Evolutionary conservation across 1,140 invertebrate genomes (phyloP), one percentile per base, ranked within the genome.

Genomic region (Drosophila obscura): DNA sequence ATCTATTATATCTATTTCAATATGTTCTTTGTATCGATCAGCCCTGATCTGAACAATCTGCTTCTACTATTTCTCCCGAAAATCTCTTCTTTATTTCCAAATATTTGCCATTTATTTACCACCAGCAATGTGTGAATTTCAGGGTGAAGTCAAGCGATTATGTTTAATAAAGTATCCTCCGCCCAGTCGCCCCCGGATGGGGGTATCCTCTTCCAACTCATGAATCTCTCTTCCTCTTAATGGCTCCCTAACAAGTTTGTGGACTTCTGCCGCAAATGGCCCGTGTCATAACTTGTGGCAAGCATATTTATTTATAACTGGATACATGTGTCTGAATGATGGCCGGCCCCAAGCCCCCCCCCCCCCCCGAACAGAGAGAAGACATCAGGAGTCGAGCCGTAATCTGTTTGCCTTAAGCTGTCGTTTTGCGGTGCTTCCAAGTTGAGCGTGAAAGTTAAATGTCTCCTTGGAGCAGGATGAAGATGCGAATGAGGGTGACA

Each of bases 221-320:
- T 44, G 55, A 22, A 11, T 8, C 58, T 53, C 13, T 41, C 24
- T 39, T 48, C 24, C 61, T 61, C 65, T 78, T 78, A 57, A 68
- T 71, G 59, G 66, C 71, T 5, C 5, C 59, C 50, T 79, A 78
- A 79, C 77, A 56, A 73, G 77, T 62, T 64, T 50, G 35, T 13
- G 58, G 51, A 73, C 76, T 83, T 76, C 83, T 88, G 75, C 50
- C 63, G 66, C 60, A 74, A 90, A 90, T 87, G 87, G 87, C 9
- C 72, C 72, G 81, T 90, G 73, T 84, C 81, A 90, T 73, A 90
- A 85, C 65, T 89, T 90, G 78, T 72, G 81, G 78, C 78, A 90
- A 75, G 63, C 75, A 79, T 77, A 69, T 82, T 79, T 83, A 88
- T 79, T 82, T 88, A 88, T 87, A 88, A 88, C 83, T 88, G 83